phyloP scores from a whole-genome alignment of 2,113 vertebrate genomes.

The Nycticebus coucang region DNA sequence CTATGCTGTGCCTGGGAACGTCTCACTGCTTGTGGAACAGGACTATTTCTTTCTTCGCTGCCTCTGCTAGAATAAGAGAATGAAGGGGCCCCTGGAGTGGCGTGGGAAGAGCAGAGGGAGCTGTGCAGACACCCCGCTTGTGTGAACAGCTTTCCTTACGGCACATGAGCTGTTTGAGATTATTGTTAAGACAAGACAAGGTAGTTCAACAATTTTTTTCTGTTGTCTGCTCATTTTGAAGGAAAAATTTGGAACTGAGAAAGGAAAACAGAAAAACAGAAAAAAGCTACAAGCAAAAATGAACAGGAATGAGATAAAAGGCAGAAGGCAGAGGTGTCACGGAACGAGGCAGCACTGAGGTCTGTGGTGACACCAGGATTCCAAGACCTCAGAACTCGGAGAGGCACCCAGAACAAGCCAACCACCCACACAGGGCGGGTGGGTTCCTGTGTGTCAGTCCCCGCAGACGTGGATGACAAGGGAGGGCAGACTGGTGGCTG shows the following conservation, averaged over 20 bases:
- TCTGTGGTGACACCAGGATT: neutral
- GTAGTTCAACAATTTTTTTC: neutral
- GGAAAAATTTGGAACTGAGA: neutral
- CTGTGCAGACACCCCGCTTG: neutral
- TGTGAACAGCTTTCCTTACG: neutral
- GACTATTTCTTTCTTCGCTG: neutral
- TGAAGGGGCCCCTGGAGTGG: neutral
- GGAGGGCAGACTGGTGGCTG: neutral
- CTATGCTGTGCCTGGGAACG: neutral
- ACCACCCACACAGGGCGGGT: accelerated
- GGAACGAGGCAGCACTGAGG: neutral
- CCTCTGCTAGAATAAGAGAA: neutral
- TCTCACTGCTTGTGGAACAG: neutral
- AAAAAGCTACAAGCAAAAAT: neutral
- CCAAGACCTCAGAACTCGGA: neutral
- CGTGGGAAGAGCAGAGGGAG: accelerated
- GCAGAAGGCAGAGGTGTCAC: neutral
- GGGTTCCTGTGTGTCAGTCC: neutral
- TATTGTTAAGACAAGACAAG: neutral
- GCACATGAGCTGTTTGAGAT: neutral
- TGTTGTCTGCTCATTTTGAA: neutral
- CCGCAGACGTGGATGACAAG: neutral
- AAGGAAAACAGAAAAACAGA: neutral
- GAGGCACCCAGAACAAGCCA: neutral
- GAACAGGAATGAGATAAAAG: neutral